Conservation (phyloP, 2,113 vertebrate genomes). For the Stegostoma tigrinum region DNA sequence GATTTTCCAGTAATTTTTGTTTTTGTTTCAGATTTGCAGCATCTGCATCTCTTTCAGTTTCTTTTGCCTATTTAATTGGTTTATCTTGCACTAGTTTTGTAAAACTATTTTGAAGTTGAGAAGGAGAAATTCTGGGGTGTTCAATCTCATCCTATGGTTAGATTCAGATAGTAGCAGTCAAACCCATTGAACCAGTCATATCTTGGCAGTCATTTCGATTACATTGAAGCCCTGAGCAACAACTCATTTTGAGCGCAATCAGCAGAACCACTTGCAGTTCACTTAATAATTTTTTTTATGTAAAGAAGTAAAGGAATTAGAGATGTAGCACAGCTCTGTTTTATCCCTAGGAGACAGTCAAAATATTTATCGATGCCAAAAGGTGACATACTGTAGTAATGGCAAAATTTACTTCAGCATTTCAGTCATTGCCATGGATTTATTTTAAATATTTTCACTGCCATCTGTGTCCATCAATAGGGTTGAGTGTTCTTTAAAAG, state of each 20-base stretch:
- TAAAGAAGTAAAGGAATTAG: not conserved
- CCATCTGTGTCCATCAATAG: conserved; percentile 11
- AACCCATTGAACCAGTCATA: not conserved
- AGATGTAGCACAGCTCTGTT: not conserved
- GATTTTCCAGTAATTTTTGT: too few relatives aligned
- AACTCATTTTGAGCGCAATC: not conserved
- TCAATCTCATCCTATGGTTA: not conserved
- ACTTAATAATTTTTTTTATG: not conserved
- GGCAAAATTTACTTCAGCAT: conserved; percentile 29
- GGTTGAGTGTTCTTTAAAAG: conserved; percentile 1
- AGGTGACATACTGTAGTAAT: not conserved
- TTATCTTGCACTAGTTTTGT: too few relatives aligned
- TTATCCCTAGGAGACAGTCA: conserved; percentile 25
- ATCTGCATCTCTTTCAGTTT: too few relatives aligned
- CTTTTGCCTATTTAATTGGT: not conserved
- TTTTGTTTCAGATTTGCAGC: too few relatives aligned
- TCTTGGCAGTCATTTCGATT: not conserved
- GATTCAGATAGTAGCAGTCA: not conserved
- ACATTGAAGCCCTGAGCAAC: not conserved
- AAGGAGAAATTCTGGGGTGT: not conserved
- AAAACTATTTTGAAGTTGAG: not conserved
- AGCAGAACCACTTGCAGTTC: too few relatives aligned
- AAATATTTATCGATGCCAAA: conserved; percentile 31
- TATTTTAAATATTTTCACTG: conserved; percentile 9
- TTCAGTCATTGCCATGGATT: conserved; percentile 30